Base-by-base conservation (phyloP, 2,888 invertebrate genomes). In the Papilio protenor region DNA sequence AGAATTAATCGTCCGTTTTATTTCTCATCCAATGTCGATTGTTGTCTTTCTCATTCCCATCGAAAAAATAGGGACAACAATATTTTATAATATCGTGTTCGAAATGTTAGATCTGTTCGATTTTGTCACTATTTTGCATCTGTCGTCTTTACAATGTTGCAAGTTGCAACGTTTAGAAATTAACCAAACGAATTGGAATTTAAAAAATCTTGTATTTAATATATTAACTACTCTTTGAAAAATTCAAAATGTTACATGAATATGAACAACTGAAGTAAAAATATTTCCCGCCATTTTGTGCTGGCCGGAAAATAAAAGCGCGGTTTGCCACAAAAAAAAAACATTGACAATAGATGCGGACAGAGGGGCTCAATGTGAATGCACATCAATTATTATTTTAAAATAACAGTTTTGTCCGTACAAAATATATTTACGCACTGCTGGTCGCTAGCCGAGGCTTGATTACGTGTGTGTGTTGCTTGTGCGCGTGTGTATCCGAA, bases 351-450 rank as follows among this genome's bases (percentile, higher is more conserved):
- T 90, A 84, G 84, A 84, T 80, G 83, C 82, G 85, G 84, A 86
- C 86, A 84, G 85, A 87, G 87, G 81, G 83, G 81, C 83, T 86
- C 88, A 89, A 88, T 89, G 88, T 83, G 86, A 87, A 85, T 87
- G 88, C 86, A 89, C 92, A 92, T 91, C 92, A 92, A 92, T 94
- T 94, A 94, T 93, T 92, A 92, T 93, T 94, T 91, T 91, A 92
- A 93, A 94, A 94, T 94, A 94, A 94, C 94, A 94, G 94, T 94
- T 94, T 94, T 94, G 94, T 94, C 86, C 87, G 89, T 88, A 94
- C 94, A 94, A 93, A 93, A 93, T 94, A 92, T 92, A 92, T 94
- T 93, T 87, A 92, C 93, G 94, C 90, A 82, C 89, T 82, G 93
- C 79, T 92, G 93, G 84, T 81, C 86, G 80, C 84, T 85, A 78